Evolutionary conservation across 2,113 vertebrate species (phyloP).

Genomic region (Peromyscus leucopus): DNA sequence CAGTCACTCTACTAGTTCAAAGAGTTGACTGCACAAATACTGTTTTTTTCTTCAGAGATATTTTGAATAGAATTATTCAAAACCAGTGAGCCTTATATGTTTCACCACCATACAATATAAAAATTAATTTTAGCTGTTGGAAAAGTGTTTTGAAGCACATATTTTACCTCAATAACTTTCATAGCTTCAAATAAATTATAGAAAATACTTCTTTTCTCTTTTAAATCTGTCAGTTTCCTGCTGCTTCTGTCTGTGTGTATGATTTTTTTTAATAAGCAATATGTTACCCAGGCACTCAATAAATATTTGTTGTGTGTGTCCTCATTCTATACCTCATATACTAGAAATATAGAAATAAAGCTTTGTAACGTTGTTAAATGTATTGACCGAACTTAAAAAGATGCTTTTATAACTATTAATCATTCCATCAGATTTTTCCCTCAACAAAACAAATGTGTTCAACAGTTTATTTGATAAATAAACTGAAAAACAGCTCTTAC

Average conservation of each 20-base stretch:
- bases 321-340: constrained; percentile 34
- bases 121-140: constrained; percentile 76
- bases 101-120: constrained; percentile 74
- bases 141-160: constrained; percentile 69
- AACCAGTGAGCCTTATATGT: constrained; percentile 74
- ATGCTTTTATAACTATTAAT: constrained; percentile 39
- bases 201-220: constrained; percentile 55
- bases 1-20: constrained; percentile 57
- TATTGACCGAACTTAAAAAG: constrained; percentile 33
- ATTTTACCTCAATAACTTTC: constrained; percentile 74
- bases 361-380: constrained; percentile 16
- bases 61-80: constrained; percentile 77
- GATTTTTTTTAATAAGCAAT: constrained; percentile 55
- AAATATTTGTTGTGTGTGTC: constrained; percentile 59
- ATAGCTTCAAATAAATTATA: constrained; percentile 64
- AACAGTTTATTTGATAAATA: constrained; percentile 44
- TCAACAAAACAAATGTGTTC: constrained; percentile 22
- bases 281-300: constrained; percentile 53
- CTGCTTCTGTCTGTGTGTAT: constrained; percentile 52
- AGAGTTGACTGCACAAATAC: constrained; percentile 54
- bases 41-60: constrained; percentile 72
- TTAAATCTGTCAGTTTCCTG: constrained; percentile 63
- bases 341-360: constrained; percentile 28
- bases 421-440: constrained; percentile 23
- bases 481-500: constrained; percentile 36